A percentile compares a stretch with the other conserved stretches of the same genome.
Evolutionary conservation across 1,140 invertebrate species (phyloP).

Genomic region (Bilobella aurantiaca): DNA sequence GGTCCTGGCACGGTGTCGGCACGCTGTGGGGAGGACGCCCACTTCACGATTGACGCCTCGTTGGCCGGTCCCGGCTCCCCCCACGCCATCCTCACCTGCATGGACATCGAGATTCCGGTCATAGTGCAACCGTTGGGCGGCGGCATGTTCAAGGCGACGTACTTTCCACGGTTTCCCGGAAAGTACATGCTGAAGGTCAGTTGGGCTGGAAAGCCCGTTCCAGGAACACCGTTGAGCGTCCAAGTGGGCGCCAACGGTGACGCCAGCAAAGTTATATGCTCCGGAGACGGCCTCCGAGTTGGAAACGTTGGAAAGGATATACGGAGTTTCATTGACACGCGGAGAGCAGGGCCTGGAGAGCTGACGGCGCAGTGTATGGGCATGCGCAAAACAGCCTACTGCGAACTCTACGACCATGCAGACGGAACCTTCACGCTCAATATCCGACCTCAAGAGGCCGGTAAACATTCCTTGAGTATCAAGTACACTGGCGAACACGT

Average conservation of each 20-base stretch:
- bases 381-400: conserved; percentile 72
- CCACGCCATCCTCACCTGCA: conserved; percentile 23
- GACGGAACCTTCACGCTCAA: conserved; percentile 87
- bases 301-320: conserved; percentile 90
- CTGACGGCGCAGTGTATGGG: conserved; percentile 94
- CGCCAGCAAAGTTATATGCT: conserved; percentile 70
- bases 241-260: conserved; percentile 67
- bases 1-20: conserved; percentile 83
- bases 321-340: conserved; percentile 90
- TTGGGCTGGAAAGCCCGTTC: conserved; percentile 77
- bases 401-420: conserved; percentile 93
- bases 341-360: conserved; percentile 69
- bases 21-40: conserved; percentile 72
- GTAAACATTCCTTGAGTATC: conserved; percentile 80
- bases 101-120: conserved; percentile 27
- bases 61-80: conserved; percentile 58
- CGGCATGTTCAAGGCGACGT: conserved; percentile 76
- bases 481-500: conserved; percentile 87
- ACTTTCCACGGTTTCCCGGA: conserved; percentile 70
- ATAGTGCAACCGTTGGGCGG: conserved; percentile 51
- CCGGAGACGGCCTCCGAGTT: conserved; percentile 80
- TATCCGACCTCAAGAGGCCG: conserved; percentile 88
- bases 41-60: conserved; percentile 92
- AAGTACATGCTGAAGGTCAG: conserved; percentile 78
- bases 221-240: conserved; percentile 87